Conservation (phyloP, 1,140 invertebrate genomes). For the Drosophila orosa region DNA sequence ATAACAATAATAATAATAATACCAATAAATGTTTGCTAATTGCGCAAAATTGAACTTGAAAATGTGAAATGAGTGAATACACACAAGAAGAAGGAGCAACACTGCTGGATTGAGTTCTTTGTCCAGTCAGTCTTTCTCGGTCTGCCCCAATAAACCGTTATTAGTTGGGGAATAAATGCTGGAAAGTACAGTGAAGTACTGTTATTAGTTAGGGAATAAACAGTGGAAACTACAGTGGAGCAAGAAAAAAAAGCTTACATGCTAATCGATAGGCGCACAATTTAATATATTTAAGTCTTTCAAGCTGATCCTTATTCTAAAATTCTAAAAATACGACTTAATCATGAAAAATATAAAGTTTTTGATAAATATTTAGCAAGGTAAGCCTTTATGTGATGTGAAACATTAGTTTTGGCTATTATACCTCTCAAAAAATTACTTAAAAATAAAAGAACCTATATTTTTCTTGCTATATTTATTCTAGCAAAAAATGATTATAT, state of each 20-base stretch:
- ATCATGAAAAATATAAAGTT: neutral
- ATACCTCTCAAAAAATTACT: neutral
- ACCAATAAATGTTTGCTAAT: constrained; percentile 62
- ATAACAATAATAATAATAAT: constrained; percentile 36
- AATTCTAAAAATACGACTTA: no score
- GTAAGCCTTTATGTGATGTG: no score
- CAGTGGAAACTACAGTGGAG: constrained; percentile 20
- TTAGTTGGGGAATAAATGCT: neutral
- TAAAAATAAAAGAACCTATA: neutral
- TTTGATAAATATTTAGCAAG: neutral
- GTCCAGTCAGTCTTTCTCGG: constrained; percentile 1
- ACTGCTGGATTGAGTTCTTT: constrained; percentile 18
- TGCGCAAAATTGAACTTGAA: constrained; percentile 71
- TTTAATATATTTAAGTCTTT: neutral
- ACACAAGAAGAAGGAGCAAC: neutral
- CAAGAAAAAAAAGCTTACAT: no score
- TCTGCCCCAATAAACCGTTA: constrained; percentile 54
- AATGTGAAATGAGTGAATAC: constrained; percentile 23
- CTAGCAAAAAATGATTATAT: neutral
- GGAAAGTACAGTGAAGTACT: constrained; percentile 36
- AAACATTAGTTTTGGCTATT: neutral
- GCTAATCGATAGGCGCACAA: neutral
- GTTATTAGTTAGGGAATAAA: constrained; percentile 36
- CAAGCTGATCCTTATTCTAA: no score
- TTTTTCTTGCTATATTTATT: neutral